Percentiles rank a stretch among this genome's conserved stretches.
Evolutionary conservation across 2,888 invertebrate species (phyloP).

Genomic region (Bruchidius siliquastri): DNA sequence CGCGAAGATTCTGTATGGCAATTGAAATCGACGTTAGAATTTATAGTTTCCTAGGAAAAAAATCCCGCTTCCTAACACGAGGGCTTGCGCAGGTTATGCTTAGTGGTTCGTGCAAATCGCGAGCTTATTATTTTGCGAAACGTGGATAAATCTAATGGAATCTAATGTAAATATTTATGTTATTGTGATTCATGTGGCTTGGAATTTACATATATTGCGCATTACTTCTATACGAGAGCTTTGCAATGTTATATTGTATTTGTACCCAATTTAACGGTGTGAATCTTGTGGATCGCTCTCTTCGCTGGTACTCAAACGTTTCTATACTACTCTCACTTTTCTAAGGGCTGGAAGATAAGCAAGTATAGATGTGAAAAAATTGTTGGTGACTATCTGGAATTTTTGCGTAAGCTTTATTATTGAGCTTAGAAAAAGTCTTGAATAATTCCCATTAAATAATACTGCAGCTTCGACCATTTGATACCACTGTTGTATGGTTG

Average conservation of each 20-base stretch:
- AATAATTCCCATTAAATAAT: no score
- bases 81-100: neutral
- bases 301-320: no score
- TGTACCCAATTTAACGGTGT: no score
- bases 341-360: no score
- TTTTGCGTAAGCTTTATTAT: no score
- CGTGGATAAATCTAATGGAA: neutral
- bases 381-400: no score
- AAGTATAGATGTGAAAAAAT: no score
- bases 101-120: neutral
- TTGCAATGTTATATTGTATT: neutral
- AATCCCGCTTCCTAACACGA: neutral
- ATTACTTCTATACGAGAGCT: neutral
- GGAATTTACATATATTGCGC: neutral
- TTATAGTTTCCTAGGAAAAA: neutral
- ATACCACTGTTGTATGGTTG: no score
- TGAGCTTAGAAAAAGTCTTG: no score
- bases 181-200: neutral
- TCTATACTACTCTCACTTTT: no score
- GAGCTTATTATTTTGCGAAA: neutral
- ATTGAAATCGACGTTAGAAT: neutral
- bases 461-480: no score
- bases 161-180: neutral
- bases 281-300: no score
- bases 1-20: neutral